phyloP scores from a whole-genome alignment of 2,113 vertebrate species.

The Zingel zingel region DNA sequence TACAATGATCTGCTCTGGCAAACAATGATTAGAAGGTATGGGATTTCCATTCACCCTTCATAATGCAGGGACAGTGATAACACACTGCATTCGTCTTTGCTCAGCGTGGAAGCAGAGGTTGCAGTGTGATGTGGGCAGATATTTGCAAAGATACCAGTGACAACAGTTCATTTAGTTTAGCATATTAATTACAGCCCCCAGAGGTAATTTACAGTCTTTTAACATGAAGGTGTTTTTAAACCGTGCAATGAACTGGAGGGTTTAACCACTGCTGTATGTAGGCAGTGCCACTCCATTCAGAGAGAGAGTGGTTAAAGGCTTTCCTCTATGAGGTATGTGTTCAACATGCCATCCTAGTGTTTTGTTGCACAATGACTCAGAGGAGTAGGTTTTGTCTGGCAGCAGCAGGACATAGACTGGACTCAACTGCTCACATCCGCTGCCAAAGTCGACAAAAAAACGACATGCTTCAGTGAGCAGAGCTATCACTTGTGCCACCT shows the following conservation, averaged over 20 bases:
- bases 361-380: slow-evolving; percentile 38
- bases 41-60: slow-evolving; percentile 23
- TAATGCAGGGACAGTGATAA: slow-evolving; percentile 23
- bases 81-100: slow-evolving; percentile 9
- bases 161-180: slow-evolving; percentile 42
- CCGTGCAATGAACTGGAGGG: not conserved
- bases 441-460: slow-evolving; percentile 31
- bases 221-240: slow-evolving; percentile 6
- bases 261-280: slow-evolving; percentile 11
- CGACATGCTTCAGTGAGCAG: slow-evolving; percentile 1
- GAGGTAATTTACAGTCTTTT: slow-evolving; percentile 23
- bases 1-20: slow-evolving; percentile 45
- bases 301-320: slow-evolving; percentile 2
- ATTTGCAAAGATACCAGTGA: slow-evolving; percentile 34
- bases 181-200: slow-evolving; percentile 37
- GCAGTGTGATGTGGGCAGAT: slow-evolving; percentile 4
- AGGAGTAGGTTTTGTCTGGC: slow-evolving; percentile 29
- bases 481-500: slow-evolving; percentile 55
- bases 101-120: not conserved
- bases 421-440: slow-evolving; percentile 25
- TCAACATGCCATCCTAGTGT: slow-evolving; percentile 8
- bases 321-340: slow-evolving; percentile 1
- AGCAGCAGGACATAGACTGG: not conserved
- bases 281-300: not conserved
- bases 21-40: slow-evolving; percentile 10